Evolutionary conservation across 2,888 invertebrate species (phyloP).

Genomic region (Agrotis puta): DNA sequence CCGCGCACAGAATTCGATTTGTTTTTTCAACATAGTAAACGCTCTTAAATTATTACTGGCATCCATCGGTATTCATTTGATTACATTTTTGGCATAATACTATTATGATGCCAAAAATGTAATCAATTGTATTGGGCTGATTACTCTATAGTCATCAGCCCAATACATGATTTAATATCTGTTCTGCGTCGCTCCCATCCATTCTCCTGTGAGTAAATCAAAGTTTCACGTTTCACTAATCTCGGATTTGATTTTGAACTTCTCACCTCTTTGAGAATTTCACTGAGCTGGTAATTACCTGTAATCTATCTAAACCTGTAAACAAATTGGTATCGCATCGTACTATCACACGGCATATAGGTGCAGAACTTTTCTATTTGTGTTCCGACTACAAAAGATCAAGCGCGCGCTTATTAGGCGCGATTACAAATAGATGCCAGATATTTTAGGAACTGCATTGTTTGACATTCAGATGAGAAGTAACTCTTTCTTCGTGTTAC

Average conservation of each 20-base stretch:
- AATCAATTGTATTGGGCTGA: no score
- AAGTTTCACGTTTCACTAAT: no score
- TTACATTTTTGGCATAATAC: no score
- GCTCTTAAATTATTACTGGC: no score
- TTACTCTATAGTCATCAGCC: no score
- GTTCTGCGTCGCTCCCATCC: neutral
- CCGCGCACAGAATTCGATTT: neutral
- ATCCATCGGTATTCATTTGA: neutral
- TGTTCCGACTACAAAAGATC: constrained; percentile 3
- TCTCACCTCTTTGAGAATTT: neutral
- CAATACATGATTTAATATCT: neutral
- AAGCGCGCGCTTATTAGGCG: constrained; percentile 43
- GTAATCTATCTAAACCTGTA: neutral
- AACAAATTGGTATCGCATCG: constrained; percentile 1
- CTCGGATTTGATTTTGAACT: neutral
- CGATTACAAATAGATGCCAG: constrained; percentile 18
- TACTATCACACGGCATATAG: constrained; percentile 2
- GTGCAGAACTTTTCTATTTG: constrained; percentile 35
- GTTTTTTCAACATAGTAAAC: neutral
- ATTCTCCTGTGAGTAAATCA: neutral
- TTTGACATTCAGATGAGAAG: constrained; percentile 22
- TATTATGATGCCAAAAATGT: no score
- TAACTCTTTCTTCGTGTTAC: neutral
- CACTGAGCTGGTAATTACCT: neutral
- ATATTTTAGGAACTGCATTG: constrained; percentile 36